Evolutionary conservation across 2,113 vertebrate species (phyloP).

Genomic region (Cranoglanis bouderius): DNA sequence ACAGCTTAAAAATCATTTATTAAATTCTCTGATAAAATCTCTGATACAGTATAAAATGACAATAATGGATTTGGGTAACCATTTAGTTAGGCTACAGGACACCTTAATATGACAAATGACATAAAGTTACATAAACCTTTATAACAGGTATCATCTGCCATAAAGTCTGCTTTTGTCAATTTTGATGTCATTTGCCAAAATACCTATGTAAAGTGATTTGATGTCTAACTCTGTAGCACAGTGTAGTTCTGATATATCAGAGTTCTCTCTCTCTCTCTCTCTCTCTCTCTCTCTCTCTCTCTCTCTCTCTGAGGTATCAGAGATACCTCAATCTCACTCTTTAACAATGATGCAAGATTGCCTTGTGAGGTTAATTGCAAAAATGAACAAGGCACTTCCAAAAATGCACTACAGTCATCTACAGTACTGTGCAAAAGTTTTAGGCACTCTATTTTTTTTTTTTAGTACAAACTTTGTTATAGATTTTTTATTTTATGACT

Average conservation of each 20-base stretch:
- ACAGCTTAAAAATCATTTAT: background rate
- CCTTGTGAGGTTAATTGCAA: too few species aligned
- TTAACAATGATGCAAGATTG: background rate
- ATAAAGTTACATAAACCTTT: background rate
- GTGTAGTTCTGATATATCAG: background rate
- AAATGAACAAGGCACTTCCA: too few species aligned
- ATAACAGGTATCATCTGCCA: background rate
- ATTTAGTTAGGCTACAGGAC: background rate
- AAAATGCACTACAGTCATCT: too few species aligned
- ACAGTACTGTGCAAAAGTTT: too few species aligned
- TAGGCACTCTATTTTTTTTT: too few species aligned
- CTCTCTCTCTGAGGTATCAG: too few species aligned
- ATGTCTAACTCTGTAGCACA: background rate
- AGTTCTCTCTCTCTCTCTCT: background rate
- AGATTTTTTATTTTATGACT: too few species aligned
- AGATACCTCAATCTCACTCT: too few species aligned
- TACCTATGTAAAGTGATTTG: background rate
- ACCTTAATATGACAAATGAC: background rate
- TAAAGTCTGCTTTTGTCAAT: background rate
- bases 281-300: background rate
- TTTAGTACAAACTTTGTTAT: too few species aligned
- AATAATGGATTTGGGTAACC: background rate
- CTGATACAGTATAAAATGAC: background rate
- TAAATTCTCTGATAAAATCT: background rate
- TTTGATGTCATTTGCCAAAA: background rate